A percentile compares a stretch with the other conserved stretches of the same genome.
Evolutionary conservation across 2,113 vertebrate species (phyloP).

Genomic region (Ochotona curzoniae): DNA sequence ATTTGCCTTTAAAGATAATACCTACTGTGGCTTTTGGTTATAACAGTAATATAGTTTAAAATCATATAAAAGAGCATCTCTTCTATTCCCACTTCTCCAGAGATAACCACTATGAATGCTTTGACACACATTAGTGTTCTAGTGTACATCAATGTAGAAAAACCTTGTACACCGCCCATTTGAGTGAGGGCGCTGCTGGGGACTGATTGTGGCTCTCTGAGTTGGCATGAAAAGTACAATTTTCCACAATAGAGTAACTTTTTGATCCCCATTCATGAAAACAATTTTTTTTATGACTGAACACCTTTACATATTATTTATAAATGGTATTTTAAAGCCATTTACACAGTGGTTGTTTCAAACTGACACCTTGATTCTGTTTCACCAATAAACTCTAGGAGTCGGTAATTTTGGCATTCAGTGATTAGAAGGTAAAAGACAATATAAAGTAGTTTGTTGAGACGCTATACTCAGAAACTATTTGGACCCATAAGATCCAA

Average conservation of each 20-base stretch:
- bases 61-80: constrained; percentile 41
- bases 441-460: neutral
- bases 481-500: neutral
- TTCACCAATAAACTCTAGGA: constrained; percentile 54
- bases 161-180: neutral
- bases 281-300: neutral
- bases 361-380: constrained; percentile 14
- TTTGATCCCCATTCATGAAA: neutral
- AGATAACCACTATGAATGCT: neutral
- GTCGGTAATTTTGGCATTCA: neutral
- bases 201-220: neutral
- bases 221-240: neutral
- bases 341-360: constrained; percentile 6
- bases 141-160: constrained; percentile 22
- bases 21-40: constrained; percentile 20
- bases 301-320: constrained; percentile 7
- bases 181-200: neutral
- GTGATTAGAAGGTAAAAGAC: constrained; percentile 13
- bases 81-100: neutral
- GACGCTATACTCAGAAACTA: no score
- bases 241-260: neutral
- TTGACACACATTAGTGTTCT: constrained; percentile 30
- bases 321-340: constrained; percentile 15
- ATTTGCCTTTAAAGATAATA: constrained; percentile 53
- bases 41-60: constrained; percentile 44